phyloP scores from a whole-genome alignment of 2,797 vertebrate species.

The Agapornis canus region DNA sequence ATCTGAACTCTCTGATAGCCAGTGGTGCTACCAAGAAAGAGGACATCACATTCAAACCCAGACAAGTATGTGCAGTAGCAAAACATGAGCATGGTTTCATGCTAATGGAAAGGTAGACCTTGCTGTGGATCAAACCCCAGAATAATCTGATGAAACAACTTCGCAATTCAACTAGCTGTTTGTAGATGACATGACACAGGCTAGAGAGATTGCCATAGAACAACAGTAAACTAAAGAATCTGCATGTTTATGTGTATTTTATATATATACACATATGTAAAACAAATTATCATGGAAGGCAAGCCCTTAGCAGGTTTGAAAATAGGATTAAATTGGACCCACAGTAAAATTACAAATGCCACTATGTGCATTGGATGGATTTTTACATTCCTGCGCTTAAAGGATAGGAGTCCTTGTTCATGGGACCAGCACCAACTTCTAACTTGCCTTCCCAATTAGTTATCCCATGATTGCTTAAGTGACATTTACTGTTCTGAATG shows the following conservation, averaged over 20 bases:
- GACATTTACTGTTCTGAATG: not conserved
- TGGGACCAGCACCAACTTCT: not conserved
- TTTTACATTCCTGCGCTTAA: not conserved
- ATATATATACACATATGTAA: not conserved
- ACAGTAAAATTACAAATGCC: not conserved
- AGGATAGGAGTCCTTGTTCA: not conserved
- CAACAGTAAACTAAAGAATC: not conserved
- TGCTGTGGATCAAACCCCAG: not conserved
- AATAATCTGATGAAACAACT: not conserved
- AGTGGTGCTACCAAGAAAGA: constrained; percentile 76
- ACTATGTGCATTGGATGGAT: not conserved
- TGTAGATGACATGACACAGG: not conserved
- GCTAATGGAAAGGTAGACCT: not conserved
- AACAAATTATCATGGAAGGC: not conserved
- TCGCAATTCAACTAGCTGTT: not conserved
- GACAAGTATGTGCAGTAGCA: constrained; percentile 76
- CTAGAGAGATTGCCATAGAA: not conserved
- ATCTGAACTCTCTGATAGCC: constrained; percentile 81
- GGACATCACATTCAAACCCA: constrained; percentile 86
- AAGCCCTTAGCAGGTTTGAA: not conserved
- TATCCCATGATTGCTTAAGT: not conserved
- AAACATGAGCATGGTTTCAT: not conserved
- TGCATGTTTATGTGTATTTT: not conserved
- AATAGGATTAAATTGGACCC: not conserved
- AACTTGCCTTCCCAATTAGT: not conserved